These are phyloP conservation scores for Heliconius sara DNA, from an alignment of 2,888 invertebrate species.

Conservation along the genomic window DNA sequence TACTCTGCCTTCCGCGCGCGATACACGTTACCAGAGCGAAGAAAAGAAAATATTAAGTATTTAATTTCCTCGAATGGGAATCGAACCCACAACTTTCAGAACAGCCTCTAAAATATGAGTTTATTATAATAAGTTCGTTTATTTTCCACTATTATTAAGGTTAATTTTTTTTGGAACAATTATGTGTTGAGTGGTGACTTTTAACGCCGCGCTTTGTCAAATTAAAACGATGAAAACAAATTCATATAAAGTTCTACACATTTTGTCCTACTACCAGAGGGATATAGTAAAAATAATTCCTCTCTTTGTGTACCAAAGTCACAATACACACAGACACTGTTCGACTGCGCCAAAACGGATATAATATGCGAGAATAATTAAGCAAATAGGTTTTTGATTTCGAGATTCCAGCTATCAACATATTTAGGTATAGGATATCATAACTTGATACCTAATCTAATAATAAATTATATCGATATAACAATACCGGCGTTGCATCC, in stretches of 20 bases:
- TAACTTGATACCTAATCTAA: background rate
- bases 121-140: too few species aligned
- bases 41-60: background rate
- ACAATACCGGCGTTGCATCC: background rate
- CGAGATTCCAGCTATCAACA: background rate
- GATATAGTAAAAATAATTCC: too few species aligned
- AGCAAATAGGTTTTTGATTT: conserved; percentile 5
- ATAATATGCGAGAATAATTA: background rate
- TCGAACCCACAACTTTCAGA: too few species aligned
- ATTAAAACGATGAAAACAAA: background rate
- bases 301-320: too few species aligned
- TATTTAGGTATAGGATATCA: background rate
- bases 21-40: background rate
- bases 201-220: too few species aligned
- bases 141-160: too few species aligned
- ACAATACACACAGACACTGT: background rate
- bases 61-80: too few species aligned
- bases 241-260: too few species aligned
- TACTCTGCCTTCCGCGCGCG: background rate
- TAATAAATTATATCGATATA: background rate
- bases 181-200: too few species aligned
- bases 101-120: too few species aligned
- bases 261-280: background rate
- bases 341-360: background rate
- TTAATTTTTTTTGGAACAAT: too few species aligned